These are phyloP conservation scores for Aspidiotus destructor DNA, from an alignment of 2,888 invertebrate species.

Conservation along the genomic window DNA sequence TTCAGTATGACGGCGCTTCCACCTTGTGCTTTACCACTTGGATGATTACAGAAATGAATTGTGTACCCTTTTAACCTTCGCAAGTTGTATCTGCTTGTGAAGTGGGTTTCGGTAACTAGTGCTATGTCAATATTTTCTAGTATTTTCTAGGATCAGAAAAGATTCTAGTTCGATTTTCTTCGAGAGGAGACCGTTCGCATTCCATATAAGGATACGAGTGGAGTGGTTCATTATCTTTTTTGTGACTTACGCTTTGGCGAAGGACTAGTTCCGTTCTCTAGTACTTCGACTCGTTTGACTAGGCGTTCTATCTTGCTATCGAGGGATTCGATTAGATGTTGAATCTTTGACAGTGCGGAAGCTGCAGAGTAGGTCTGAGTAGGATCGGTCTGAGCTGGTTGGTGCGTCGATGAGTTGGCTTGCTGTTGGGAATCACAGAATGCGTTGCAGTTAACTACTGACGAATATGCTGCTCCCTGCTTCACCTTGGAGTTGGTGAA, in stretches of 20 bases:
- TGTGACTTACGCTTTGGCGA: constrained; percentile 4
- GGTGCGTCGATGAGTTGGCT: no score
- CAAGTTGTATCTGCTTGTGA: constrained; percentile 1
- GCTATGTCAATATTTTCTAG: constrained; percentile 2
- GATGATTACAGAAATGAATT: no score
- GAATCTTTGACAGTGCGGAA: no score
- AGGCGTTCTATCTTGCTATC: constrained; percentile 4
- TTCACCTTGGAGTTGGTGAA: no score
- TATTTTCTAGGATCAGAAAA: constrained; percentile 2
- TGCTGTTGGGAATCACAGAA: no score
- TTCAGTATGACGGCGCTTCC: no score
- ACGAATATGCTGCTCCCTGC: no score
- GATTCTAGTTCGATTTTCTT: neutral
- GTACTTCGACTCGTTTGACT: neutral
- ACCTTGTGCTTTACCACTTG: no score
- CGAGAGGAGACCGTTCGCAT: neutral
- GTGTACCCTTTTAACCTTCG: no score
- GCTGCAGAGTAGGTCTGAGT: no score
- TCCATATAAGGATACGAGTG: neutral
- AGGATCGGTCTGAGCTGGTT: no score
- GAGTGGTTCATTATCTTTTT: neutral
- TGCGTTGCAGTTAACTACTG: no score
- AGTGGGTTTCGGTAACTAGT: constrained; percentile 4
- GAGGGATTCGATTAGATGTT: neutral
- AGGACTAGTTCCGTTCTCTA: constrained; percentile 1